Conservation (phyloP, 2,888 invertebrate species). For the Caenorhabditis wallacei region DNA sequence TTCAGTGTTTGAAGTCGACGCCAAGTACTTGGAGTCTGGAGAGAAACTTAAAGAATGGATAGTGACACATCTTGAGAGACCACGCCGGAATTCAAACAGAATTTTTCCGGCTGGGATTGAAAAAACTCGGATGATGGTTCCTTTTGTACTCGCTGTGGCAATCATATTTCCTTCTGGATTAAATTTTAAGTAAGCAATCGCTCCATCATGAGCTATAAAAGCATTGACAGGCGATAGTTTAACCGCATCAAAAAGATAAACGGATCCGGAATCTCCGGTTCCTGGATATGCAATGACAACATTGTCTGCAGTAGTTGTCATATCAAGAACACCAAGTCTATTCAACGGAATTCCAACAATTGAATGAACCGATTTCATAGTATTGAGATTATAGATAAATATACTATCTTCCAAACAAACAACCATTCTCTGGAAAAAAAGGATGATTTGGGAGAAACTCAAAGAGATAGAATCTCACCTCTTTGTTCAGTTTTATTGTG, state of each 20-base stretch:
- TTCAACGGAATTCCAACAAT: slow-evolving; percentile 98
- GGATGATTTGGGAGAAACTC: not conserved
- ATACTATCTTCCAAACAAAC: slow-evolving; percentile 98
- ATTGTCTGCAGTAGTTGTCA: slow-evolving; percentile 87
- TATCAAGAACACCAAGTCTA: slow-evolving; percentile 87
- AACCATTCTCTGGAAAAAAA: slow-evolving; percentile 89
- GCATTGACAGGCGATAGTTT: slow-evolving; percentile 96
- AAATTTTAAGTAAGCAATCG: slow-evolving; percentile 95
- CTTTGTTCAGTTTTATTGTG: slow-evolving; percentile 95
- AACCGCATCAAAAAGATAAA: slow-evolving; percentile 95
- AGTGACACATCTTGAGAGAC: slow-evolving; percentile 91
- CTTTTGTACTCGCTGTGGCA: slow-evolving; percentile 86
- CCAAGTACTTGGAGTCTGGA: slow-evolving; percentile 92
- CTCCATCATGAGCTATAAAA: slow-evolving; percentile 97
- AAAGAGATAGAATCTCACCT: too few species aligned
- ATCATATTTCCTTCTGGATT: slow-evolving; percentile 88
- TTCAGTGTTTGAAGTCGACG: slow-evolving; percentile 95
- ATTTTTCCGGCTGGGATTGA: slow-evolving; percentile 91
- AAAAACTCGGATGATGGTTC: slow-evolving; percentile 96
- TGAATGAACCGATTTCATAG: slow-evolving; percentile 89
- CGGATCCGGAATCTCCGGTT: slow-evolving; percentile 77
- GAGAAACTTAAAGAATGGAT: slow-evolving; percentile 96
- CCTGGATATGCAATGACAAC: slow-evolving; percentile 98
- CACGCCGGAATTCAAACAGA: slow-evolving; percentile 95
- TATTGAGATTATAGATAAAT: slow-evolving; percentile 95